phyloP scores from a whole-genome alignment of 2,113 vertebrate species.

The Pimephales promelas region DNA sequence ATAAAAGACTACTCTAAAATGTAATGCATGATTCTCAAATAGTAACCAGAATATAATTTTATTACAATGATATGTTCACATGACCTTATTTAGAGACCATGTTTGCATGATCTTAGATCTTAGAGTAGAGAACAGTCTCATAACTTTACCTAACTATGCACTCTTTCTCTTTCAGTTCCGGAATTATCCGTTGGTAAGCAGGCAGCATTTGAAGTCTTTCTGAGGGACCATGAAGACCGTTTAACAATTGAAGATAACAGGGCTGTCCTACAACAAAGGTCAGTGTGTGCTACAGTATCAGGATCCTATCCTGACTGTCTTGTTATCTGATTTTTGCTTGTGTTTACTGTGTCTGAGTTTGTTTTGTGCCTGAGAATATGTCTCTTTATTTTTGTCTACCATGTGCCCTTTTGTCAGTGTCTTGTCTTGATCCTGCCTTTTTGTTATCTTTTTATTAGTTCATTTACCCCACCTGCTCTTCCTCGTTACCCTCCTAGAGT shows the following conservation, averaged over 20 bases:
- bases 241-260: constrained; percentile 87
- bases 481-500: too few species aligned
- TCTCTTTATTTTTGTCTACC: too few species aligned
- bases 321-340: not conserved
- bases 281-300: constrained; percentile 48
- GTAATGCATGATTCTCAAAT: too few species aligned
- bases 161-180: constrained; percentile 55
- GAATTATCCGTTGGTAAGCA: constrained; percentile 83
- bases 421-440: too few species aligned
- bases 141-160: not conserved
- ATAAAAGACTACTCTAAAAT: too few species aligned
- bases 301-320: not conserved
- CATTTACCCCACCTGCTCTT: too few species aligned
- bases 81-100: not conserved
- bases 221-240: constrained; percentile 80
- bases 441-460: too few species aligned
- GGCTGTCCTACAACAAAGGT: constrained; percentile 86
- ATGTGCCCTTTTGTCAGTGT: too few species aligned
- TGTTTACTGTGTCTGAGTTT: not conserved
- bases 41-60: not conserved
- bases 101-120: not conserved
- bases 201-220: constrained; percentile 91
- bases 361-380: not conserved
- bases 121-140: not conserved
- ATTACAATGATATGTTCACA: not conserved